These are phyloP conservation scores for Centruroides sculpturatus DNA, from an alignment of 1,140 invertebrate genomes.

Conservation along the genomic window DNA sequence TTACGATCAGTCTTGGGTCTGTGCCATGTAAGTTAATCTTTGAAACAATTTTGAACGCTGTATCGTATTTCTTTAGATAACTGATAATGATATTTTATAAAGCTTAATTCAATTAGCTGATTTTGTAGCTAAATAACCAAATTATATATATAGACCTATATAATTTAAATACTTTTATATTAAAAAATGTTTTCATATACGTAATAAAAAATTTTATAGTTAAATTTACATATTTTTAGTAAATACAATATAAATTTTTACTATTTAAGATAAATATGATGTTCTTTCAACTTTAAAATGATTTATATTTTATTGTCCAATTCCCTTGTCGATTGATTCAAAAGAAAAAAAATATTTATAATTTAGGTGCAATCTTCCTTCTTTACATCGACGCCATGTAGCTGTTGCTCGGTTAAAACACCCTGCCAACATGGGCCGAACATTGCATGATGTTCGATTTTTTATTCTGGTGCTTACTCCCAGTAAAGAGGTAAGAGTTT, in stretches of 20 bases:
- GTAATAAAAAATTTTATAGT: too few relatives aligned
- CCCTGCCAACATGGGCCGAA: slow-evolving; percentile 45
- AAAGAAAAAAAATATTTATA: not conserved
- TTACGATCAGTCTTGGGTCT: slow-evolving; percentile 48
- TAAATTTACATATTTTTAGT: too few relatives aligned
- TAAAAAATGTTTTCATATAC: too few relatives aligned
- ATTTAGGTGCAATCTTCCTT: slow-evolving; percentile 36
- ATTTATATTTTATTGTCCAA: not conserved
- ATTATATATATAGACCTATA: too few relatives aligned
- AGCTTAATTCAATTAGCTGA: too few relatives aligned
- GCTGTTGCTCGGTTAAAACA: slow-evolving; percentile 43
- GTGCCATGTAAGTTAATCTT: slow-evolving; percentile 38
- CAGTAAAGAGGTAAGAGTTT: slow-evolving; percentile 40
- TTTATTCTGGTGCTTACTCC: slow-evolving; percentile 47
- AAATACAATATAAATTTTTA: too few relatives aligned
- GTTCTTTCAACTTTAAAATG: not conserved
- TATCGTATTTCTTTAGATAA: too few relatives aligned
- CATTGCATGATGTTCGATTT: slow-evolving; percentile 45
- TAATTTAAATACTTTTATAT: too few relatives aligned
- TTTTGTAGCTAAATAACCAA: too few relatives aligned
- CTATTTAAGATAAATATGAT: too few relatives aligned
- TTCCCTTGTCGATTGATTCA: not conserved
- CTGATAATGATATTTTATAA: too few relatives aligned
- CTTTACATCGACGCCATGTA: slow-evolving; percentile 39
- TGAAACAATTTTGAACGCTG: too few relatives aligned